phyloP scores from a whole-genome alignment of 1,140 invertebrate species.

The Drosophila novamexicana region DNA sequence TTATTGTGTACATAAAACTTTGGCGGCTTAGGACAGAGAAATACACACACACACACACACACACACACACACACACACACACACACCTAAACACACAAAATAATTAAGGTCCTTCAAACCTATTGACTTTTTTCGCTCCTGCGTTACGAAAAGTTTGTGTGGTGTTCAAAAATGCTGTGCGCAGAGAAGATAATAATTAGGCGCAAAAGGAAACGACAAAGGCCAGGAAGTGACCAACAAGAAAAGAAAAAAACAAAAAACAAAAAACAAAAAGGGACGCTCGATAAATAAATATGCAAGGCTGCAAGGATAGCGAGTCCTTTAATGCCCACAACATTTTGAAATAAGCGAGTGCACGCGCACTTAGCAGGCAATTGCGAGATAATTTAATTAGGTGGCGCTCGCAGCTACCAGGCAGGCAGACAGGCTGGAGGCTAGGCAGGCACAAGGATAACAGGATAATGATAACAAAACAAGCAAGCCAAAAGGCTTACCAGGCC shows the following conservation, averaged over 20 bases:
- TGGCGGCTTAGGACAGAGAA: conserved; percentile 9
- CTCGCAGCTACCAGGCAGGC: conserved; percentile 16
- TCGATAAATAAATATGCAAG: conserved; percentile 70
- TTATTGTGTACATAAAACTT: conserved; percentile 50
- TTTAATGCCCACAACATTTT: conserved; percentile 61
- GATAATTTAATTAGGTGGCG: conserved; percentile 77
- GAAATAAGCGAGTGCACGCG: conserved; percentile 68
- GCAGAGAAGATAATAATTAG: conserved; percentile 72
- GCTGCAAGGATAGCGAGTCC: conserved; percentile 30
- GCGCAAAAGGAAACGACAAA: conserved; percentile 50
- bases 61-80: conserved; percentile 29
- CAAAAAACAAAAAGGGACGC: conserved; percentile 42
- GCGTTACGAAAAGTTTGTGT: conserved; percentile 31
- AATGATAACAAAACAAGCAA: conserved; percentile 79
- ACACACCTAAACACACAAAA: conserved; percentile 35
- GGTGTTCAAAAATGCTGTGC: conserved; percentile 40
- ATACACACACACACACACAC: conserved; percentile 30
- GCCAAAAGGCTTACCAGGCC: conserved; percentile 55
- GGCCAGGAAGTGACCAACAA: conserved; percentile 55
- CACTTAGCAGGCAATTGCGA: conserved; percentile 80
- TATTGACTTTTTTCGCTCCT: conserved; percentile 61
- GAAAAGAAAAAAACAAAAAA: conserved; percentile 16
- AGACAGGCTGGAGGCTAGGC: conserved; percentile 12
- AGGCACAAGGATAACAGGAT: conserved; percentile 70
- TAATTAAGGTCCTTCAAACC: conserved; percentile 75